A percentile compares a stretch with the other conserved stretches of the same genome.
phyloP scores from a whole-genome alignment of 2,113 vertebrate genomes.

The Muntiacus muntjak region DNA sequence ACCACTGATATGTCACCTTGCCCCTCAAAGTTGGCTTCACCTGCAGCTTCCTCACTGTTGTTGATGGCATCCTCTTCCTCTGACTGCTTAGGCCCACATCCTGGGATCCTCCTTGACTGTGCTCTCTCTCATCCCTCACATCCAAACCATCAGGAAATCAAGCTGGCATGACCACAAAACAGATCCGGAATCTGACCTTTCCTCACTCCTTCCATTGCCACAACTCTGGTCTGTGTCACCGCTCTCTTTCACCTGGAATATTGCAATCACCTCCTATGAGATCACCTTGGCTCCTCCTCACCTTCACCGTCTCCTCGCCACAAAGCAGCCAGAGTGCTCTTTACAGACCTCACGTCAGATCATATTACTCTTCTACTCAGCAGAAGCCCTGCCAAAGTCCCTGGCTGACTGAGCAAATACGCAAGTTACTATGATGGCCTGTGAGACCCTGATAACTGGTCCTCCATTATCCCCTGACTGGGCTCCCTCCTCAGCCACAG shows the following conservation, averaged over 20 bases:
- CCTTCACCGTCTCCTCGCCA: background rate
- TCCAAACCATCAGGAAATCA: background rate
- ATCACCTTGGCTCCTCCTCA: background rate
- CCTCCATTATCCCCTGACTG: background rate
- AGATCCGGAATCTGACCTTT: background rate
- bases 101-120: background rate
- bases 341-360: background rate
- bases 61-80: background rate
- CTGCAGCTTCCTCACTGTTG: background rate
- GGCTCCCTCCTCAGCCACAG: background rate
- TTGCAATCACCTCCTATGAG: background rate
- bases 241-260: background rate
- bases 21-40: background rate
- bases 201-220: background rate
- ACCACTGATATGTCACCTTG: background rate
- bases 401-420: background rate
- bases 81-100: background rate
- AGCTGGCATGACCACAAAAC: background rate
- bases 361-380: background rate
- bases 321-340: background rate
- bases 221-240: background rate
- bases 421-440: background rate
- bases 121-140: background rate
- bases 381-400: background rate
- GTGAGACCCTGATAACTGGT: background rate